Percentiles rank a stretch among this genome's conserved stretches.
phyloP scores from a whole-genome alignment of 2,113 vertebrate species.

The Gallinago undulata region DNA sequence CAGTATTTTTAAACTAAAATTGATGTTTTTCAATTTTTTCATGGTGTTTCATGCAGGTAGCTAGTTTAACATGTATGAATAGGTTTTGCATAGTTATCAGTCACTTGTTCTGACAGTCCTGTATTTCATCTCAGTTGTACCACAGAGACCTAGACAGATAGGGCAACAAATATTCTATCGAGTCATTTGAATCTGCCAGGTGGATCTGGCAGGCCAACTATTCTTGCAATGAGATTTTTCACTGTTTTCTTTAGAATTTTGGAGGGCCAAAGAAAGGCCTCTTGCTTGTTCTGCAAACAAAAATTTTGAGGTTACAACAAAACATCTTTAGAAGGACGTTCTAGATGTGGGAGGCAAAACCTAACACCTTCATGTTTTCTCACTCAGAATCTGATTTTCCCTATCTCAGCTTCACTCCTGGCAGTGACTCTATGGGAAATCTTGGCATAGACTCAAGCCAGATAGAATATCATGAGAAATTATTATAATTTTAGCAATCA shows the following conservation, averaged over 20 bases:
- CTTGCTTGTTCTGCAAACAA: not conserved
- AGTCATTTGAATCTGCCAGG: not conserved
- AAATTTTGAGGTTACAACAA: not conserved
- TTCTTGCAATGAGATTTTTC: not conserved
- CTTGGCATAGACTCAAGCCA: slow-evolving; percentile 3
- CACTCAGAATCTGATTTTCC: not conserved
- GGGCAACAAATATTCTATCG: not conserved
- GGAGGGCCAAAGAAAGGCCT: not conserved
- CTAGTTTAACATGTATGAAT: not conserved
- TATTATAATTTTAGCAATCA: slow-evolving; percentile 35
- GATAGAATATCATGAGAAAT: not conserved
- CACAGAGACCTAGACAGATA: not conserved
- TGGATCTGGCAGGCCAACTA: not conserved
- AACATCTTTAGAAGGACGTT: not conserved
- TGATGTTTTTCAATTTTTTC: not conserved
- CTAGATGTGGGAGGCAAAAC: not conserved
- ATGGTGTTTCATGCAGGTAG: not conserved
- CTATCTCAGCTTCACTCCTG: not conserved
- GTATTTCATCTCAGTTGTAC: not conserved
- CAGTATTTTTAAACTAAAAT: not conserved
- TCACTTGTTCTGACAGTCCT: not conserved
- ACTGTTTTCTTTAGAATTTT: not conserved
- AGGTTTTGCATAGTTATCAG: not conserved
- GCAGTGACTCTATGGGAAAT: not conserved
- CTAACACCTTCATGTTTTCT: not conserved